Evolutionary conservation across 2,888 invertebrate species (phyloP), one percentile per base, ranked within the genome.

Genomic region (Heliothis peltigera): DNA sequence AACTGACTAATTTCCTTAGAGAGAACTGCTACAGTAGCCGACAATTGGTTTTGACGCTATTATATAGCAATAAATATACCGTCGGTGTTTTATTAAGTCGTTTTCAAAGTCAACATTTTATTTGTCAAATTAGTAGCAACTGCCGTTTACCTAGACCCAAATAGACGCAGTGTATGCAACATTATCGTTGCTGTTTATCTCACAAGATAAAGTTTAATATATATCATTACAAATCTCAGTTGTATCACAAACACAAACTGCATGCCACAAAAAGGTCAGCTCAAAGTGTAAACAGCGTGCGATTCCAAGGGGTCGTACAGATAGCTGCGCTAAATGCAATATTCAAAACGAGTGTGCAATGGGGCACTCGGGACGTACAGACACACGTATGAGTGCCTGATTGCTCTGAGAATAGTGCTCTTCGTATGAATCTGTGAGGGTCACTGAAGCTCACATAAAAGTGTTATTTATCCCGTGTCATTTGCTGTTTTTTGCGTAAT

Each of bases 301-400:
- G 35, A 62, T 65, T 75, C 67, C 74, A 64, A 77, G 69, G 79
- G 74, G 77, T 82, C 76, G 78, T 81, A 79, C 75, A 82, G 83
- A 86, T 83, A 87, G 87, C 83, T 78, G 82, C 80, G 80, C 82
- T 89, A 89, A 91, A 92, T 94, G 91, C 89, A 93, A 93, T 93
- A 93, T 93, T 92, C 93, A 94, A 86, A 91, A 87, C 88, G 87
- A 85, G 84, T 86, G 84, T 75, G 86, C 83, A 80, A 91, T 89
- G 89, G 88, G 82, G 78, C 91, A 83, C 92, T 75, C 64, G 91
- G 89, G 92, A 89, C 85, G 68, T 65, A 75, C 86, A 87, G 85
- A 89, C 88, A 85, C 84, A 87, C 87, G 88, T 90, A 89, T 89
- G 86, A 88, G 87, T 84, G 84, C 89, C 89, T 90, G 91, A 93